Evolutionary conservation across 2,113 vertebrate species (phyloP).

Genomic region (Trogon surrucura): DNA sequence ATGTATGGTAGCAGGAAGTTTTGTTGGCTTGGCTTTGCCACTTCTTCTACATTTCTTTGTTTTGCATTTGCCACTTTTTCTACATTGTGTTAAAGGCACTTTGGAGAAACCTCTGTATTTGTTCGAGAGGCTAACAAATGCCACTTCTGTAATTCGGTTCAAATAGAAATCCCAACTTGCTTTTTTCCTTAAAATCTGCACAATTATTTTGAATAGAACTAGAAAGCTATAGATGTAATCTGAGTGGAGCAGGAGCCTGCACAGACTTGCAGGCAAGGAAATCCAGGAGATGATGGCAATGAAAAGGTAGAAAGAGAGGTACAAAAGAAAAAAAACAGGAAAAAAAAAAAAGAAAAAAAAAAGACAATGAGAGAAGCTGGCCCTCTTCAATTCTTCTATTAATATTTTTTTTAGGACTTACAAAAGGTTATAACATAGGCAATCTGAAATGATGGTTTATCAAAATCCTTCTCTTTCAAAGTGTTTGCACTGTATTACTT

Average conservation of each 20-base stretch:
- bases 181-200: not conserved
- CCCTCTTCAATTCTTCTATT: not conserved
- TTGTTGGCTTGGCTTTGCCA: not conserved
- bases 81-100: not conserved
- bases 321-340: too few relatives aligned
- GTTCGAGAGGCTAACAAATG: not conserved
- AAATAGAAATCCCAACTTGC: not conserved
- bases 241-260: not conserved
- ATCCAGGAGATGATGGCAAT: not conserved
- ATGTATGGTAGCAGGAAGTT: not conserved
- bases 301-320: not conserved
- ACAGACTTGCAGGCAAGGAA: not conserved
- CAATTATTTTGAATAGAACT: not conserved
- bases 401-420: not conserved
- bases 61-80: not conserved
- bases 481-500: not conserved
- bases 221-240: not conserved
- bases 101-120: not conserved
- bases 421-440: not conserved
- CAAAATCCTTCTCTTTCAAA: not conserved
- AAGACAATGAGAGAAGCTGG: not conserved
- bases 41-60: not conserved
- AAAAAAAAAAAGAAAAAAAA: too few relatives aligned
- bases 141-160: not conserved
- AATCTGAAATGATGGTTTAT: not conserved